phyloP scores from a whole-genome alignment of 2,888 invertebrate species.

The Meliscaeva auricollis region DNA sequence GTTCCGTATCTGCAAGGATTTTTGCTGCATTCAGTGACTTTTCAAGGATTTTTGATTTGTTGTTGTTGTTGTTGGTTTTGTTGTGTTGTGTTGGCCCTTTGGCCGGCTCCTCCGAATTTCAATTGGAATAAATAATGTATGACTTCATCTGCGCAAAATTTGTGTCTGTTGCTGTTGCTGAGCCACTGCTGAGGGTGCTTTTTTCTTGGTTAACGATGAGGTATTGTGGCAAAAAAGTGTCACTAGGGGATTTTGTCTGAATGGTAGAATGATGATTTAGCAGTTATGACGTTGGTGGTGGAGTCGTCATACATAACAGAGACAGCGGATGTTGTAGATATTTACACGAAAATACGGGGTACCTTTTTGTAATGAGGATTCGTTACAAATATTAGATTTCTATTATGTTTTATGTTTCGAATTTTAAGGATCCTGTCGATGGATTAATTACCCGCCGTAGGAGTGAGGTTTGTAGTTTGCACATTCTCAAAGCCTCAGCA shows the following conservation, averaged over 20 bases:
- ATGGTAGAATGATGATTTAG: neutral
- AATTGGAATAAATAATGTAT: slow-evolving; percentile 27
- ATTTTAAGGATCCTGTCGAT: too few relatives aligned
- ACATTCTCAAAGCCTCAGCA: too few relatives aligned
- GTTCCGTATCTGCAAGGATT: slow-evolving; percentile 51
- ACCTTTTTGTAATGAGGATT: too few relatives aligned
- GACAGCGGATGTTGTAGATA: neutral
- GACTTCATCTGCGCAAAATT: slow-evolving; percentile 71
- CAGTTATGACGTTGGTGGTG: neutral
- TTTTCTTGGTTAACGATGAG: neutral
- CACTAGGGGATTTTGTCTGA: neutral
- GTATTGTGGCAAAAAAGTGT: slow-evolving; percentile 10
- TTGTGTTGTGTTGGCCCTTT: slow-evolving; percentile 6
- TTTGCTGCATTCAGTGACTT: slow-evolving; percentile 56
- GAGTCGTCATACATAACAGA: neutral
- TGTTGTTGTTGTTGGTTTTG: slow-evolving; percentile 20
- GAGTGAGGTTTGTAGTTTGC: too few relatives aligned
- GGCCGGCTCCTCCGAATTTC: slow-evolving; percentile 6
- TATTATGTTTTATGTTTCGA: too few relatives aligned
- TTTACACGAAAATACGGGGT: neutral
- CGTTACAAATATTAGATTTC: too few relatives aligned
- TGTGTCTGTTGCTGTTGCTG: slow-evolving; percentile 65
- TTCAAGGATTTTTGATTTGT: slow-evolving; percentile 53
- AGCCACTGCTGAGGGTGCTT: slow-evolving; percentile 25
- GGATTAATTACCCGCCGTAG: too few relatives aligned